Evolutionary conservation across 92 coral and sea anemone species (phyloP).

Genomic region (Palythoa grandiflora): DNA sequence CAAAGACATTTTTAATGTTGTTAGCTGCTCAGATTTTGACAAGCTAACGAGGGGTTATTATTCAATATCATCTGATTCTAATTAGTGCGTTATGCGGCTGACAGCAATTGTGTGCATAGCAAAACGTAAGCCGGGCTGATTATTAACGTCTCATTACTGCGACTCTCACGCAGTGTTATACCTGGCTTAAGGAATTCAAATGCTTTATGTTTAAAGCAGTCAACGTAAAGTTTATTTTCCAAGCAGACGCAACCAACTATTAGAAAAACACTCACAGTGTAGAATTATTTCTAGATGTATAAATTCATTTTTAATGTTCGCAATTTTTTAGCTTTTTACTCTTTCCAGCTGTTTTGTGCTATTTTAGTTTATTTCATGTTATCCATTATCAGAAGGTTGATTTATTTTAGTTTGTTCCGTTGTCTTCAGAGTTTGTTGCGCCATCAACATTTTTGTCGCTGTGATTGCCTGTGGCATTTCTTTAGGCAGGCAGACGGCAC

Average conservation of each 20-base stretch:
- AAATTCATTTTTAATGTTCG: background rate
- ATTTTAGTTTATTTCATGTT: background rate
- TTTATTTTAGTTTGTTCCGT: background rate
- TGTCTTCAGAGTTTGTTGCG: background rate
- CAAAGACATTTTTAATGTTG: background rate
- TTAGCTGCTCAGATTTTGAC: background rate
- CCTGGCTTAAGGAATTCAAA: background rate
- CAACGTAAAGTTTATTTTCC: background rate
- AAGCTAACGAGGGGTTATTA: slow-evolving; percentile 6
- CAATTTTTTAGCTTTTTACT: background rate
- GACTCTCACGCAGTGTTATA: background rate
- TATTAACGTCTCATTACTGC: background rate
- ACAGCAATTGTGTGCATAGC: background rate
- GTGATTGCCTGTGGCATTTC: background rate
- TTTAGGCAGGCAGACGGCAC: background rate
- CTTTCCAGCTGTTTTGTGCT: background rate
- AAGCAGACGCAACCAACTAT: background rate
- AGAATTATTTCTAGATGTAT: background rate
- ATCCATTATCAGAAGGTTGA: background rate
- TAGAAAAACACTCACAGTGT: background rate
- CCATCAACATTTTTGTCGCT: background rate
- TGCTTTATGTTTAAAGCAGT: background rate
- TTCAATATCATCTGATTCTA: slow-evolving; percentile 6
- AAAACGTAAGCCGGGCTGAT: background rate
- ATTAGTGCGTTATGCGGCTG: slow-evolving; percentile 24